phyloP scores from a whole-genome alignment of 2,888 invertebrate genomes.

The Lithophane socia region DNA sequence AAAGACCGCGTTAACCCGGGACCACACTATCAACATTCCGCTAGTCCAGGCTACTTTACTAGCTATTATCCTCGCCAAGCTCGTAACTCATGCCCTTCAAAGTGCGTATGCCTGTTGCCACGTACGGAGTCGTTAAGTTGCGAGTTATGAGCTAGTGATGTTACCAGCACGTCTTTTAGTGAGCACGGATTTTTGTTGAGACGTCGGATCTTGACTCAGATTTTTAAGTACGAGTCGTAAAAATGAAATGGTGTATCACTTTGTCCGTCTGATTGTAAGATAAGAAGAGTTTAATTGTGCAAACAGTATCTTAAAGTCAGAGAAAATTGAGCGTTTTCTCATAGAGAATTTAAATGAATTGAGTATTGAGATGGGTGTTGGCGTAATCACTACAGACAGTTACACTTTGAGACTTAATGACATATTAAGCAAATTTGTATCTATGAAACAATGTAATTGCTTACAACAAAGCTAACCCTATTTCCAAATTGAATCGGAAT shows the following conservation, averaged over 20 bases:
- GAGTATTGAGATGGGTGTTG: neutral
- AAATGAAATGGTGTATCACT: neutral
- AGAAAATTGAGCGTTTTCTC: neutral
- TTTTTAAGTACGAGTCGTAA: neutral
- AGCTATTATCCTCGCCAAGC: conserved; percentile 58
- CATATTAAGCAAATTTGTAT: neutral
- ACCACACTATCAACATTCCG: conserved; percentile 45
- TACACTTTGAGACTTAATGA: neutral
- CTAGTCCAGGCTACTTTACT: conserved; percentile 61
- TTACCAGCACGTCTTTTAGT: conserved; percentile 21
- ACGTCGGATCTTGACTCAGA: neutral
- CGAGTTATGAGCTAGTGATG: conserved; percentile 62
- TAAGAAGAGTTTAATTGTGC: neutral
- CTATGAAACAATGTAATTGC: neutral
- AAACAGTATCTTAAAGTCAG: neutral
- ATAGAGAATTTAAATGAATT: neutral
- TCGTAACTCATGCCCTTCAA: conserved; percentile 69
- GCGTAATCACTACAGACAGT: neutral
- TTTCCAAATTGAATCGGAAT: neutral
- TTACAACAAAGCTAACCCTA: neutral
- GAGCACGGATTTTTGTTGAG: conserved; percentile 23
- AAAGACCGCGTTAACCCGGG: conserved; percentile 38
- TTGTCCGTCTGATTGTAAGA: neutral
- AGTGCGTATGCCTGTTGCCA: conserved; percentile 74
- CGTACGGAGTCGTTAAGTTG: conserved; percentile 65